These are phyloP conservation scores for Drosophila meridionalis DNA, from an alignment of 2,888 invertebrate species.

Conservation along the genomic window DNA sequence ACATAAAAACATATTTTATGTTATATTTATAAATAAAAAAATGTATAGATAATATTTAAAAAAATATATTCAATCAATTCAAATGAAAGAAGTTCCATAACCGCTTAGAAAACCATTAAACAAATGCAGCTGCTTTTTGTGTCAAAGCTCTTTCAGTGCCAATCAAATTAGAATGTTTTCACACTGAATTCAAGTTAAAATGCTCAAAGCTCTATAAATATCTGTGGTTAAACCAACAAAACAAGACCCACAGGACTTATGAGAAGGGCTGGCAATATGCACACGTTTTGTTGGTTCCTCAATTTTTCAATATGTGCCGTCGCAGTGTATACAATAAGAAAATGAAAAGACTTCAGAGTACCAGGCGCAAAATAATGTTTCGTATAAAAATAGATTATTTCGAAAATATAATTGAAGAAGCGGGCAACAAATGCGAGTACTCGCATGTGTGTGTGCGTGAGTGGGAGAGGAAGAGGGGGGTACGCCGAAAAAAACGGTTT, in stretches of 20 bases:
- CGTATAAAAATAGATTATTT: slow-evolving; percentile 59
- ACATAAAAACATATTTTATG: not conserved
- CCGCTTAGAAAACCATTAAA: not conserved
- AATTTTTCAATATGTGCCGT: slow-evolving; percentile 2
- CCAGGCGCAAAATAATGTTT: slow-evolving; percentile 56
- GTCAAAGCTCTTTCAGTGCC: not conserved
- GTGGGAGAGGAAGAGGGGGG: slow-evolving; percentile 25
- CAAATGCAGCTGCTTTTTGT: not conserved
- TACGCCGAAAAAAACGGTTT: slow-evolving; percentile 41
- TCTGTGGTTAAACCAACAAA: not conserved
- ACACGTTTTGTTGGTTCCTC: not conserved
- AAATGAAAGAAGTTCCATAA: not conserved
- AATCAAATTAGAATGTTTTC: not conserved
- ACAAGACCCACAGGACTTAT: not conserved
- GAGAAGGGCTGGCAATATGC: not conserved
- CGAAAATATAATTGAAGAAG: slow-evolving; percentile 65
- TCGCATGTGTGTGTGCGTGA: slow-evolving; percentile 10
- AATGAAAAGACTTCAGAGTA: slow-evolving; percentile 49
- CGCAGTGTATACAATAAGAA: slow-evolving; percentile 17
- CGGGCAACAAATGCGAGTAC: slow-evolving; percentile 47
- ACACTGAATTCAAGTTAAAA: not conserved
- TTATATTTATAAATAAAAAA: not conserved
- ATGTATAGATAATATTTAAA: not conserved
- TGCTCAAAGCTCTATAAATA: slow-evolving; percentile 3
- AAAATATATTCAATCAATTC: not conserved